phyloP scores from a whole-genome alignment of 2,888 invertebrate genomes.

The Sphinx pinastri region DNA sequence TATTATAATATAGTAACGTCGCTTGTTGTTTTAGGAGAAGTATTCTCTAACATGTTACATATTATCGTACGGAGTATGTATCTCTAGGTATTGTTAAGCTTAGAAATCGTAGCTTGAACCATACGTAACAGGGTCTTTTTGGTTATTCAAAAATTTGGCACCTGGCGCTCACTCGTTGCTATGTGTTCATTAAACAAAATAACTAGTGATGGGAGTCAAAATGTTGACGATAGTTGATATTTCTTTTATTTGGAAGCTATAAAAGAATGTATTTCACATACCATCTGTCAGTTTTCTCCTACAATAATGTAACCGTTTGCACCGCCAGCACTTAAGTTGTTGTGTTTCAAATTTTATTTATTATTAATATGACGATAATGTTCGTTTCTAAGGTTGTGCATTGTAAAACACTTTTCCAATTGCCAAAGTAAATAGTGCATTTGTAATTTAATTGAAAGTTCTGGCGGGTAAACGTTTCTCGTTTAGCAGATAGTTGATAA shows the following conservation, averaged over 20 bases:
- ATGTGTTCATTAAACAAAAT: constrained; percentile 57
- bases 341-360: constrained; percentile 60
- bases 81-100: constrained; percentile 51
- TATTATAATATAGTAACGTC: background rate
- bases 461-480: constrained; percentile 61
- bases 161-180: constrained; percentile 57
- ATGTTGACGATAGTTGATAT: constrained; percentile 54
- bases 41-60: constrained; percentile 17
- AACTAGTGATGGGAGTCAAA: constrained; percentile 47
- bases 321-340: constrained; percentile 65
- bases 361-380: constrained; percentile 48
- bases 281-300: constrained; percentile 41
- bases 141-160: constrained; percentile 64
- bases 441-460: constrained; percentile 68
- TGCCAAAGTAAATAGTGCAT: constrained; percentile 77
- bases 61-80: constrained; percentile 44
- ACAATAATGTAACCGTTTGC: constrained; percentile 24
- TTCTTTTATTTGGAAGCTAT: constrained; percentile 66
- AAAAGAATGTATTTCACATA: constrained; percentile 67
- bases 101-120: constrained; percentile 52
- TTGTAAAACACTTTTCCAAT: constrained; percentile 55
- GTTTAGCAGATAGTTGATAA: constrained; percentile 55
- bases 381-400: constrained; percentile 56
- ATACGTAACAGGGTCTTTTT: constrained; percentile 74
- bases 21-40: constrained; percentile 10